Base-by-base conservation (phyloP, 2,113 vertebrate genomes). In the Rissa tridactyla region DNA sequence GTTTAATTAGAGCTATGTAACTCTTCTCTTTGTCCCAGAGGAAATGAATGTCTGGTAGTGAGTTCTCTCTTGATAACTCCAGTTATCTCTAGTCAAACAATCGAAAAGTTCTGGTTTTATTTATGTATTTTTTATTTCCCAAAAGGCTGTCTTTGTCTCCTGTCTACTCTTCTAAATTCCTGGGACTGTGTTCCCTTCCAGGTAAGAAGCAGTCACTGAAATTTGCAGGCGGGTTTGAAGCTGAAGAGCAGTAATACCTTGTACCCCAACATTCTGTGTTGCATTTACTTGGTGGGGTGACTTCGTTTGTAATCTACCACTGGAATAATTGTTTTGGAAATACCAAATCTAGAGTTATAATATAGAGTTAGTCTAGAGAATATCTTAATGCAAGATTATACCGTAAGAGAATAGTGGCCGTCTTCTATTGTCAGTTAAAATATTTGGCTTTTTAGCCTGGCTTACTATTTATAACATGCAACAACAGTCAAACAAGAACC, bases 171-270 rank as follows among this genome's bases (percentile, higher is more conserved):
- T 98, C 98, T 8, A 97, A 98, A 83, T 98, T 98, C 91, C 98
- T 99, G 15, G 99, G 99, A 65, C 97, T 99, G 52, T 99, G 98
- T 96, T 98, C 99, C n/a, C 97, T 99, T 79, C 99, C 99, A 97
- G 99, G 99, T 99, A 96, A 92, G 97, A 87, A 65, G 34, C 14
- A 22, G 14, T 77, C 21, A 5, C 10, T 47, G 66, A 91, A n/a
- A 42, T 64, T n/a, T 89, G 10, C 49, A 82, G 64, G 27, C 8
- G 2, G 23, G 16, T 82, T 82, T 84, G 73, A 68, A 77, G 38
- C 21, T 68, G 26, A 61, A 71, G 64, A 68, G 13, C 16, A 8
- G 9, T 11, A 58, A 62, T 20, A 38, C 7, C 32, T 49, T 44
- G 19, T 52, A 72, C 21, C 15, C 34, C 34, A 44, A 38, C 61